Base-by-base conservation (phyloP, 2,888 invertebrate genomes). In the Allophyes oxyacanthae region DNA sequence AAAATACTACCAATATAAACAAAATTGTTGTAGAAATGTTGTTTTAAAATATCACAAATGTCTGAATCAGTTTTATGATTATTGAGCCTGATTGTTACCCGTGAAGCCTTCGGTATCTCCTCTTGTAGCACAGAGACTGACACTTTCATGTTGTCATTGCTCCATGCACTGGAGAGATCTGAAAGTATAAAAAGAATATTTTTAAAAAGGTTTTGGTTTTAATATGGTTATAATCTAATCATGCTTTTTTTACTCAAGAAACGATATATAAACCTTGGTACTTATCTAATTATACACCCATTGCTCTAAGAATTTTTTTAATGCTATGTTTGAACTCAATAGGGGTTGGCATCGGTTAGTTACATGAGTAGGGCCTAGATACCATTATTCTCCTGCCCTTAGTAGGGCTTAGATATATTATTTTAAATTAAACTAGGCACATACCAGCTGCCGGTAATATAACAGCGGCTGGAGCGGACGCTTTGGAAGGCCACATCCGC, bases 401-500 rank as follows among this genome's bases (percentile, higher is more conserved):
- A n/a, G n/a, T n/a, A n/a, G n/a, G n/a, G n/a, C n/a, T 43, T 36
- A 41, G 4, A 3, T 3, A 20, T 20, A 20, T 20, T 20, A 20
- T 2, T 4, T 28, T 8, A 28, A 8, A 28, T 28, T 8, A 2
- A 8, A 28, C 8, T 28, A 1, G 2, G 28, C n/a, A 57, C 54
- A 72, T 75, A 93, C 94, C 92, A 75, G 90, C 86, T 60, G 90
- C 92, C 6, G 92, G 90, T 50, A 94, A 56, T 62, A 92, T 88
- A 11, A 94, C 85, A 66, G 94, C 92, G 40, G 91, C 89, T 0
- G 92, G 91, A 0, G 94, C 88, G 0, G 92, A 90, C 0, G 87
- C 83, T 63, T 90, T 92, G 0, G 92, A 92, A 0, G 93, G 93
- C 94, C 93, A 94, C 91, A 94, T 90, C 3, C 92, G 84, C 59